Base-by-base conservation (phyloP, 2,888 invertebrate species). In the Drosophila aldrichi region DNA sequence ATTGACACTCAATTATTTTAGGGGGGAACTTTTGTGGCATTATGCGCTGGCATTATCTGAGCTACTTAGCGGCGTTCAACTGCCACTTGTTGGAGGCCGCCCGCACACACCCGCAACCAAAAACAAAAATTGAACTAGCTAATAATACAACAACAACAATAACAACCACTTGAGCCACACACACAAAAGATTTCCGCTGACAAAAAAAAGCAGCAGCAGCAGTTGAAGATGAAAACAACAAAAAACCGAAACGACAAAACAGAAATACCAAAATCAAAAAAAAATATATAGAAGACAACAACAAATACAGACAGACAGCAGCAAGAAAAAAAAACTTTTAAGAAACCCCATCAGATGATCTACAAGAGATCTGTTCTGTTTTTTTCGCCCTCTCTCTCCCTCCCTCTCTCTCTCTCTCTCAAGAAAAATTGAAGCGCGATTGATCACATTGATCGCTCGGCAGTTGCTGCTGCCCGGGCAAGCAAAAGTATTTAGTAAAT, bases 171-270 rank as follows among this genome's bases (percentile, higher is more conserved):
- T 84, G 84, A 86, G 74, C 68, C 57, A 65, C 64, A 77, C 77
- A 85, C 77, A 85, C 88, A 86, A 85, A 82, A 84, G 84, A 84
- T 84, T 84, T 84, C 84, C 84, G 88, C 88, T 82, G 82, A 87
- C 81, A 77, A 81, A 79, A 86, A 79, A 70, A 5, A 59, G 9
- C 0, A 41, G 0, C 52, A 65, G 41, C 59, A 64, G 43, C 51
- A 58, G 46, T 36, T 58, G 55, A 59, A 66, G 48, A 60, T 34
- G 29, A 66, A 62, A 58, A 70, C 69, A 58, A 63, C 55, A 67
- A 40, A 69, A 48, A 70, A 51, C 22, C 46, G 46, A 70, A 74
- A 70, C 70, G 70, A 77, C 70, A 70, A 77, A 70, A 70, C 70
- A 70, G 51, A 70, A 74, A 72, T 43, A 64, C 72, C 62, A 75